These are phyloP conservation scores for Lutjanus campechanus DNA, from an alignment of 2,797 vertebrate species.

Conservation along the genomic window DNA sequence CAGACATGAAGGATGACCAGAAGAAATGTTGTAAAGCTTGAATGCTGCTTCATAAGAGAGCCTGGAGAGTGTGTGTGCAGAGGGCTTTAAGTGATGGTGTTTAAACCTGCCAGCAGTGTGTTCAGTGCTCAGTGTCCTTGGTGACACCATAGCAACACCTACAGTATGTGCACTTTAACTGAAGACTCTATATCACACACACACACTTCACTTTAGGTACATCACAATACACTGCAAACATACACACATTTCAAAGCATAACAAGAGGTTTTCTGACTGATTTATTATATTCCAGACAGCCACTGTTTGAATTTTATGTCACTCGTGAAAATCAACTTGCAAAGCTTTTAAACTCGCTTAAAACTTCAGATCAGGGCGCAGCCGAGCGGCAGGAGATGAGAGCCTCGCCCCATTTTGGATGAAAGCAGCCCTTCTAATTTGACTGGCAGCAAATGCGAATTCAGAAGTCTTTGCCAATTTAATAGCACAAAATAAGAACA, in stretches of 20 bases:
- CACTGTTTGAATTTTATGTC: neutral
- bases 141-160: constrained; percentile 1
- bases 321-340: constrained; percentile 7
- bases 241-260: too few relatives aligned
- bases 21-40: neutral
- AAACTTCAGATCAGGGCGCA: too few relatives aligned
- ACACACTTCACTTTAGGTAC: neutral
- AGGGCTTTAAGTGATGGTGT: neutral
- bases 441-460: too few relatives aligned
- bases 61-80: neutral
- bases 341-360: neutral
- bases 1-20: constrained; percentile 3
- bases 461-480: too few relatives aligned
- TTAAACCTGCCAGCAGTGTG: neutral
- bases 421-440: too few relatives aligned
- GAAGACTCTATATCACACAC: neutral
- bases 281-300: neutral
- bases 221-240: too few relatives aligned
- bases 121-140: neutral
- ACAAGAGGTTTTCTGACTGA: neutral
- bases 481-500: too few relatives aligned
- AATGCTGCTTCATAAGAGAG: neutral
- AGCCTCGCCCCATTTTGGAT: too few relatives aligned
- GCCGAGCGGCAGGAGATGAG: too few relatives aligned
- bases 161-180: neutral